Percentiles rank a stretch among this genome's conserved stretches.
These are phyloP conservation scores for Eucidaris tribuloides DNA, from an alignment of 35 echinoderm and acorn worm genomes.

Conservation along the genomic window DNA sequence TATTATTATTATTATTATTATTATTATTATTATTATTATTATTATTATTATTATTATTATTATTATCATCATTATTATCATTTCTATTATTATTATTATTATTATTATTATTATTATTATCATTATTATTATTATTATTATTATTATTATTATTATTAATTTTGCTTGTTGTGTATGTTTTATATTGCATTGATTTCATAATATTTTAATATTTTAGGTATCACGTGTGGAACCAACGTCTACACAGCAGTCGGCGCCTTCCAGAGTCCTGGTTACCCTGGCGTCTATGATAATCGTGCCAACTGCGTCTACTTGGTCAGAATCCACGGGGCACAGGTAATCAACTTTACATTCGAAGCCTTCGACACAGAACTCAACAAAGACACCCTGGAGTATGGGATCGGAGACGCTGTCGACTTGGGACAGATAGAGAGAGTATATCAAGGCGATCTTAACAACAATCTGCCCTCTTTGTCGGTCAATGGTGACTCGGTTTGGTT, in stretches of 20 bases:
- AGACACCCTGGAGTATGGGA: constrained; percentile 28
- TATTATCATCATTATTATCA: too few relatives aligned
- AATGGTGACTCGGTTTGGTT: background rate
- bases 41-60: too few relatives aligned
- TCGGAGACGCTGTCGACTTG: constrained; percentile 13
- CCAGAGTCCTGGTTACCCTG: background rate
- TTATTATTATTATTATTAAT: too few relatives aligned
- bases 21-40: too few relatives aligned
- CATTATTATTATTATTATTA: too few relatives aligned
- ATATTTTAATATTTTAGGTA: too few relatives aligned
- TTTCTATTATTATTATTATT: too few relatives aligned
- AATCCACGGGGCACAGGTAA: constrained; percentile 18
- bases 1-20: too few relatives aligned
- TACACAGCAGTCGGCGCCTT: constrained; percentile 8
- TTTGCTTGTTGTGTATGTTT: too few relatives aligned
- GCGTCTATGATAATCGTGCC: background rate
- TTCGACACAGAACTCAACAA: constrained; percentile 25
- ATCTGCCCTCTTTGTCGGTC: background rate
- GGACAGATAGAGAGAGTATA: background rate
- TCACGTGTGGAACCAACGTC: constrained; percentile 14
- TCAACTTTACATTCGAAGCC: constrained; percentile 26
- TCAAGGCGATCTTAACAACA: background rate
- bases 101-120: too few relatives aligned
- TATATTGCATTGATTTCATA: too few relatives aligned
- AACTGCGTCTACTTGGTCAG: constrained; percentile 23